A percentile compares a stretch with the other conserved stretches of the same genome.
These are phyloP conservation scores for Lepus oiostolus DNA, from an alignment of 2,797 vertebrate species.

Conservation along the genomic window DNA sequence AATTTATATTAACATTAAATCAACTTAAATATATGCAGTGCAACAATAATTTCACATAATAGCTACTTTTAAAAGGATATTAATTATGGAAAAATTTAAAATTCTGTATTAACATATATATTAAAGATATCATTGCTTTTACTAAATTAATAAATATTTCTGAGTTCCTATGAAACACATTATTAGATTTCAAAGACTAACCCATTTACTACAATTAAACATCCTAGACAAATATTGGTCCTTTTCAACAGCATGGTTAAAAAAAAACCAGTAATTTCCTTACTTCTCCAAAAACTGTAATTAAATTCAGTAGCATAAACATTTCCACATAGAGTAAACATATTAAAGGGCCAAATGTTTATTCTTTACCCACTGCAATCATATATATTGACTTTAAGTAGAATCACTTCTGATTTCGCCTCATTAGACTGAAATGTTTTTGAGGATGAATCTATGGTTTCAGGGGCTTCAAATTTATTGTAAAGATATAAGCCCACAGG, in stretches of 20 bases:
- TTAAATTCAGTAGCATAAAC: constrained; percentile 65
- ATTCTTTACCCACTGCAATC: not conserved
- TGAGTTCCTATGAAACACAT: not conserved
- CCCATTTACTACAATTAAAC: constrained; percentile 17
- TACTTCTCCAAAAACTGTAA: constrained; percentile 36
- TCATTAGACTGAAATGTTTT: constrained; percentile 19
- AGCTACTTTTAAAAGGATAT: constrained; percentile 40
- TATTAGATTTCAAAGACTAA: constrained; percentile 4
- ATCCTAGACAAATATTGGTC: constrained; percentile 29
- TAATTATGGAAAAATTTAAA: not conserved
- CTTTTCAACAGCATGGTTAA: not conserved
- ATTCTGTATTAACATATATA: not conserved
- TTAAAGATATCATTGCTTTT: constrained; percentile 60
- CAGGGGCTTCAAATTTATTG: not conserved
- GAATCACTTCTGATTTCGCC: not conserved
- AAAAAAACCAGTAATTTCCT: constrained; percentile 25
- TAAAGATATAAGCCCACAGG: not conserved
- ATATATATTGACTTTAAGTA: constrained; percentile 20
- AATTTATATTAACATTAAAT: constrained; percentile 70
- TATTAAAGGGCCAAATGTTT: constrained; percentile 34
- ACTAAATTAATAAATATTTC: constrained; percentile 65
- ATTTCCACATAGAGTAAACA: constrained; percentile 50
- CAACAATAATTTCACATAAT: constrained; percentile 63
- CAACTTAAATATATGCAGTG: constrained; percentile 66
- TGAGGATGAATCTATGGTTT: not conserved